A percentile compares a stretch with the other conserved stretches of the same genome.
Conservation (phyloP, 2,797 vertebrate genomes). For the Benthosema pterotum region DNA sequence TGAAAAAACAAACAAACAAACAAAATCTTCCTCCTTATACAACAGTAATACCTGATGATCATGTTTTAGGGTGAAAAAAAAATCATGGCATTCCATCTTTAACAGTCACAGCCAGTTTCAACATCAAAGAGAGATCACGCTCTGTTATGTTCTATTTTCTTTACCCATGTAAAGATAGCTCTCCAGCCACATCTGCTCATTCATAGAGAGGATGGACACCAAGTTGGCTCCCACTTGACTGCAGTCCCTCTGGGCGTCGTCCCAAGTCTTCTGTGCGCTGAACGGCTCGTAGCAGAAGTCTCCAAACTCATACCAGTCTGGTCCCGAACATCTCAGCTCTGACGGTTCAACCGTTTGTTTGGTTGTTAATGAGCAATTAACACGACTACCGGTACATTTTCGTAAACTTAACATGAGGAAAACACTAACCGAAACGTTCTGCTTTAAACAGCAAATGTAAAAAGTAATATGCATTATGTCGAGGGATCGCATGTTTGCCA, state of each 20-base stretch:
- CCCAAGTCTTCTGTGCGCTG: constrained; percentile 74
- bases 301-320: constrained; percentile 82
- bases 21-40: too few species aligned
- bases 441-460: too few species aligned
- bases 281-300: constrained; percentile 84
- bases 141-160: too few species aligned
- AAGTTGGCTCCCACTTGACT: constrained; percentile 74
- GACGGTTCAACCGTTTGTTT: not conserved
- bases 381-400: too few species aligned
- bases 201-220: constrained; percentile 76
- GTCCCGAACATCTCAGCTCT: constrained; percentile 80
- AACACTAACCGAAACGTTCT: not conserved
- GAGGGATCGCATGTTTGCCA: not conserved
- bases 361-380: not conserved
- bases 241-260: constrained; percentile 58
- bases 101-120: too few species aligned
- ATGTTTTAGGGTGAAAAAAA: too few species aligned
- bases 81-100: too few species aligned
- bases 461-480: not conserved
- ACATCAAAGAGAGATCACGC: too few species aligned
- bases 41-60: too few species aligned
- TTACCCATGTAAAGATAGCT: constrained; percentile 81
- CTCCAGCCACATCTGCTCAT: constrained; percentile 83
- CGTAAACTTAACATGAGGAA: not conserved
- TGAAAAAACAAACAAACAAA: too few species aligned